These are phyloP conservation scores for Cryptosula pallasiana DNA, from an alignment of 2,888 invertebrate genomes.

Conservation along the genomic window DNA sequence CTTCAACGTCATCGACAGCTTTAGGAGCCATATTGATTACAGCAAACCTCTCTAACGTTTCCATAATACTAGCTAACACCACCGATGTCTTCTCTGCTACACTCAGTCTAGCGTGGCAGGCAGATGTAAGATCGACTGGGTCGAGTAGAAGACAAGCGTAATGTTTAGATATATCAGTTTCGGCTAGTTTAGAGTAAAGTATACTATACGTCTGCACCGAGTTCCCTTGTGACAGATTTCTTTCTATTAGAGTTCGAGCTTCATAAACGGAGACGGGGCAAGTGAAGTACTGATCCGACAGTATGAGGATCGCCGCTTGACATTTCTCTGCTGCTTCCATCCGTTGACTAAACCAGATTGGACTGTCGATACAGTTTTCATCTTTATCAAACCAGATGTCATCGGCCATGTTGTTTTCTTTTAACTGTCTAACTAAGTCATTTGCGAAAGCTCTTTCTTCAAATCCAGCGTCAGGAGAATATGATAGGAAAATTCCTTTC, in stretches of 20 bases:
- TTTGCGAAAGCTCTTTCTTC: constrained; percentile 46
- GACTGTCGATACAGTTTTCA: constrained; percentile 46
- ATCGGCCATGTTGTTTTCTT: constrained; percentile 49
- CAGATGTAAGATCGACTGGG: constrained; percentile 38
- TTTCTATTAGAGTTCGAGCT: constrained; percentile 43
- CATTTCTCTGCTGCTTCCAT: constrained; percentile 50
- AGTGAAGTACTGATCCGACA: constrained; percentile 46
- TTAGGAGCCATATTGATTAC: constrained; percentile 37
- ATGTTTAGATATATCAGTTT: constrained; percentile 38
- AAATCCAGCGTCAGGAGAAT: constrained; percentile 50
- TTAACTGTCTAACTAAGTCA: constrained; percentile 46
- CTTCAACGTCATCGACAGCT: constrained; percentile 35
- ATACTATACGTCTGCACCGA: constrained; percentile 42
- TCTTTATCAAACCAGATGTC: constrained; percentile 53
- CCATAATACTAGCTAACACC: constrained; percentile 45
- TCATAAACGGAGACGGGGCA: constrained; percentile 49
- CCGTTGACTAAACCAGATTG: constrained; percentile 49
- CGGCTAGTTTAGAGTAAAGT: constrained; percentile 36
- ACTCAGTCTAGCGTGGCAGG: constrained; percentile 35
- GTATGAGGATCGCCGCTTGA: constrained; percentile 42
- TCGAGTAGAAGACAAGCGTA: constrained; percentile 31
- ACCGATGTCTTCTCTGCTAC: constrained; percentile 47
- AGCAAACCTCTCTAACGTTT: constrained; percentile 44
- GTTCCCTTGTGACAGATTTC: constrained; percentile 34
- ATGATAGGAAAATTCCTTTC: constrained; percentile 48